phyloP scores from a whole-genome alignment of 2,888 invertebrate genomes.

The Scrobipalpa costella region DNA sequence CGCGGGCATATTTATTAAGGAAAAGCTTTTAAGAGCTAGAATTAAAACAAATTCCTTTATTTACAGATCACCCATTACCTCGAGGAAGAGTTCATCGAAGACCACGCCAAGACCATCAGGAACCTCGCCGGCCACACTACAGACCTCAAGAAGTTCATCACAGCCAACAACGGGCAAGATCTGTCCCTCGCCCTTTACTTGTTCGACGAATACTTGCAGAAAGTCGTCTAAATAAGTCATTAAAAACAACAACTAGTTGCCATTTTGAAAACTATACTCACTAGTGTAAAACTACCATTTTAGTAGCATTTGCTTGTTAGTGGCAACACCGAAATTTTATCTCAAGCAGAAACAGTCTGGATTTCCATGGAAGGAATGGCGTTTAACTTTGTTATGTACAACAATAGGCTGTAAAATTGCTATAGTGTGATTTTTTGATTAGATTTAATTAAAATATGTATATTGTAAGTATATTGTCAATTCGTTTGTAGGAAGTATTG shows the following conservation, averaged over 20 bases:
- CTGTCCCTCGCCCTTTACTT: constrained; percentile 85
- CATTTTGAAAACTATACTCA: constrained; percentile 17
- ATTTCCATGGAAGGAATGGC: background rate
- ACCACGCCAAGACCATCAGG: constrained; percentile 85
- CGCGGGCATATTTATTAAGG: too few relatives aligned
- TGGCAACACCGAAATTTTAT: constrained; percentile 34
- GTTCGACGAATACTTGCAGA: constrained; percentile 86
- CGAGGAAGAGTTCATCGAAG: constrained; percentile 88
- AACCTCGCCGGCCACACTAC: constrained; percentile 86
- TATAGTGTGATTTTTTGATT: constrained; percentile 33
- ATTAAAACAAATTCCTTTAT: background rate
- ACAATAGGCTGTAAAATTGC: constrained; percentile 47
- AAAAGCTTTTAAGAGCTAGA: too few relatives aligned
- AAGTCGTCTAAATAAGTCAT: constrained; percentile 51
- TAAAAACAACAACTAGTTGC: constrained; percentile 19
- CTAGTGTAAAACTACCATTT: constrained; percentile 37
- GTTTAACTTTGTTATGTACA: constrained; percentile 40
- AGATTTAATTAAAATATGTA: constrained; percentile 34
- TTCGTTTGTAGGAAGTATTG: constrained; percentile 35
- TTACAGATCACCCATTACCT: constrained; percentile 85
- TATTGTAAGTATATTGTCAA: constrained; percentile 33
- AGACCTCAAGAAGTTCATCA: constrained; percentile 85
- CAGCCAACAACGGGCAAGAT: constrained; percentile 74
- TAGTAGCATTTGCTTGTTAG: constrained; percentile 37
- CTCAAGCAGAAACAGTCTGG: background rate